phyloP scores from a whole-genome alignment of 2,113 vertebrate genomes.

The Syrrhaptes paradoxus region DNA sequence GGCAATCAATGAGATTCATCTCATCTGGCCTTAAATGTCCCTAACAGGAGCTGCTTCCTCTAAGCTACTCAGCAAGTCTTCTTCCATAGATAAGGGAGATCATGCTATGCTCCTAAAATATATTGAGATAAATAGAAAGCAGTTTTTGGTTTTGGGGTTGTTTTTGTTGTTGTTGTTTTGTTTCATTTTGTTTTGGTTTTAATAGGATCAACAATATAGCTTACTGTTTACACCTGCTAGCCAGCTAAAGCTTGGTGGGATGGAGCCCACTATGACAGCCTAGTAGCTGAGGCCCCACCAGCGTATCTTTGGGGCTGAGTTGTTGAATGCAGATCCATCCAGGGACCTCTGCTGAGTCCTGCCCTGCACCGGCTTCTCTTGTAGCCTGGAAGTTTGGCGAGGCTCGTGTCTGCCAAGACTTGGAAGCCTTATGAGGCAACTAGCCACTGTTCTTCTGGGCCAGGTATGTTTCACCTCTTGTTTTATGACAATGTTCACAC shows the following conservation, averaged over 20 bases:
- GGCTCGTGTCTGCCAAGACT: accelerated
- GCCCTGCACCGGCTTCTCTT: accelerated
- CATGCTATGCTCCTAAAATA: accelerated
- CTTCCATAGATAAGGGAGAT: accelerated
- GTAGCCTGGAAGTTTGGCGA: accelerated
- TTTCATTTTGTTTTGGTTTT: too few relatives aligned
- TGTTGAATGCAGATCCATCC: accelerated
- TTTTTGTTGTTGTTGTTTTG: too few relatives aligned
- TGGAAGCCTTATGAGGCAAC: accelerated
- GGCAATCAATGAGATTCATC: too few relatives aligned
- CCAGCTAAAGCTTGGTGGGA: background rate
- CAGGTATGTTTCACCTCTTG: background rate
- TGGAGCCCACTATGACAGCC: too few relatives aligned
- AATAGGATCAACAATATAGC: too few relatives aligned
- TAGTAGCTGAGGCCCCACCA: background rate
- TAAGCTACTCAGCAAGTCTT: too few relatives aligned
- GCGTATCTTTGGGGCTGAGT: accelerated
- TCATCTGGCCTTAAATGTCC: background rate
- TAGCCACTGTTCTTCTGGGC: background rate
- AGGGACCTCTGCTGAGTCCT: background rate
- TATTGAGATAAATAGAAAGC: background rate
- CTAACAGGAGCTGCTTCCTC: background rate
- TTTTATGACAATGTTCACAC: accelerated
- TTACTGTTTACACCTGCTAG: background rate
- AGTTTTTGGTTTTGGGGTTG: too few relatives aligned